Conservation (phyloP, 2,888 invertebrate genomes). For the Apodemia duryi region DNA sequence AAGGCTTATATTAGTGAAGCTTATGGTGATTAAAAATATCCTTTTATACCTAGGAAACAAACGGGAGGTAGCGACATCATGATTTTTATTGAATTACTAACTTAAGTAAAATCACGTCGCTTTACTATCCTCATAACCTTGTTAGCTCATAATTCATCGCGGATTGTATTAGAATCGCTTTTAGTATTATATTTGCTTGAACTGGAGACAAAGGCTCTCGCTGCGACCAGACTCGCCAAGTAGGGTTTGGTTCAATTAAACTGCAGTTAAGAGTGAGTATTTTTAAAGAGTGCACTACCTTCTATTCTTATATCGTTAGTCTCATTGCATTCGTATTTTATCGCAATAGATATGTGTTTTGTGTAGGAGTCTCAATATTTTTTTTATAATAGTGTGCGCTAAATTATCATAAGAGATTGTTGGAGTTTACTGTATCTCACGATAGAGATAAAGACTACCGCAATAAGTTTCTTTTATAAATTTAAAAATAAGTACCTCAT, state of each 20-base stretch:
- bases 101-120: neutral
- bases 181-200: neutral
- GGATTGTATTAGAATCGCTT: neutral
- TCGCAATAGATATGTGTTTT: too few species aligned
- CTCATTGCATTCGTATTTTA: too few species aligned
- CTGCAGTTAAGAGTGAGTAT: neutral
- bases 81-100: neutral
- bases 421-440: too few species aligned
- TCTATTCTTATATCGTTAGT: too few species aligned
- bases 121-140: neutral
- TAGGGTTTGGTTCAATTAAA: conserved; percentile 4
- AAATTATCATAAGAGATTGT: too few species aligned
- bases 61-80: neutral
- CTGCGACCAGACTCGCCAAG: conserved; percentile 2
- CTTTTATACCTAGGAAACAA: neutral
- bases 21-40: too few species aligned
- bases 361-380: too few species aligned
- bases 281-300: neutral
- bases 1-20: too few species aligned
- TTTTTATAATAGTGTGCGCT: too few species aligned
- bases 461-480: too few species aligned
- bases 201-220: neutral
- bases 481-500: too few species aligned
- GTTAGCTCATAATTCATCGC: conserved; percentile 2
- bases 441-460: too few species aligned